These are phyloP conservation scores for Pseudopodoces humilis DNA, from an alignment of 2,113 vertebrate genomes.

Conservation along the genomic window DNA sequence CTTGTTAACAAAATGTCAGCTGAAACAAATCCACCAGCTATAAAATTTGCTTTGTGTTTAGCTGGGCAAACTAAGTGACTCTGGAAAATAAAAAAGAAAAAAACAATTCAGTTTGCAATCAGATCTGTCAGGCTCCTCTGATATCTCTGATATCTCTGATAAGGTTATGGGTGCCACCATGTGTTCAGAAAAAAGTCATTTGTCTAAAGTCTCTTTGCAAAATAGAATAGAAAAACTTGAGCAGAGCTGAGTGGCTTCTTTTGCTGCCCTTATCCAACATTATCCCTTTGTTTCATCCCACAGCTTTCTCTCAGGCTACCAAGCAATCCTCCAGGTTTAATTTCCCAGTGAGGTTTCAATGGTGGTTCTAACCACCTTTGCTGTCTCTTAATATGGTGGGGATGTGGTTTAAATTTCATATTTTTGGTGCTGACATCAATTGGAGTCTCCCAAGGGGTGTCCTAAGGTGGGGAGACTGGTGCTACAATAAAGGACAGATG, in stretches of 20 bases:
- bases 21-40: constrained; percentile 4
- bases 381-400: background rate
- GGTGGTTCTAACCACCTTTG: background rate
- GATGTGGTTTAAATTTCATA: background rate
- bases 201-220: background rate
- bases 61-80: background rate
- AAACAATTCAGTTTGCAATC: background rate
- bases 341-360: background rate
- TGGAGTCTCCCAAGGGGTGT: background rate
- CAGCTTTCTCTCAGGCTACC: background rate
- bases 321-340: background rate
- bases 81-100: background rate
- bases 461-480: background rate
- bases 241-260: background rate
- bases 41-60: background rate
- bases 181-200: background rate
- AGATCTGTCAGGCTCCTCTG: background rate
- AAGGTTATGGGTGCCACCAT: background rate
- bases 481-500: background rate
- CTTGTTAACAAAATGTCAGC: background rate
- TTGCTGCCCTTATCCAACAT: background rate
- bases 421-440: background rate
- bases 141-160: background rate
- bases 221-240: background rate
- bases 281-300: background rate